Evolutionary conservation across 2,113 vertebrate genomes (phyloP), one percentile per base, ranked within the genome.

Genomic region (Scatophagus argus): DNA sequence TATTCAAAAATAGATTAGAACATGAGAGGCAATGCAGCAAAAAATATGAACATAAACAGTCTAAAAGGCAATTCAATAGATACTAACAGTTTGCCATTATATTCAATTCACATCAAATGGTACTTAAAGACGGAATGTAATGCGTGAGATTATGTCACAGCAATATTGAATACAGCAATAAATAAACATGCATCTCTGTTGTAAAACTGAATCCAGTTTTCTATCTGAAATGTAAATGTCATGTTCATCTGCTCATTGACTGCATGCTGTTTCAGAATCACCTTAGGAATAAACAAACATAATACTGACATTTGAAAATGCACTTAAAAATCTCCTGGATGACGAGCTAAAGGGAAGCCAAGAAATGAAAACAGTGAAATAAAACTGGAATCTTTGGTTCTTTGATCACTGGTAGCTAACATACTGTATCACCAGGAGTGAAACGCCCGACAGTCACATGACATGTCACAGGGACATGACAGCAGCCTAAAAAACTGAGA

Each of bases 131-230:
- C 60, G 49, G 4, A 74, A 73, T 79, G 73, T 21, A 74, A 62
- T 70, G 60, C 73, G 32, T 72, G 54, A 73, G 38, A 77, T 44
- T 69, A 46, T 85, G 76, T 71, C 63, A 89, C 66, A 77, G 54
- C 46, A 78, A 84, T 76, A 92, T 10, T 78, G 19, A 85, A 72
- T 51, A 87, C 70, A 76, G 79, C 76, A 81, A 86, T 67, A 88
- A 83, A 88, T 79, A 85, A 89, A 82, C 91, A 89, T 91, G 91
- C 91, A 89, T 54, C 70, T 68, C 44, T 74, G 81, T 77, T 60
- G 56, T 83, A 73, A 38, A 87, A 75, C 71, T 64, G 51, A 91
- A 86, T 52, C 79, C 72, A 34, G 81, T 59, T 64, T 32, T 67
- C 32, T 62, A 32, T 68, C 55, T 67, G 65, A 78, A 78, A 75